phyloP scores from a whole-genome alignment of 2,113 vertebrate species.

The Apaloderma vittatum region DNA sequence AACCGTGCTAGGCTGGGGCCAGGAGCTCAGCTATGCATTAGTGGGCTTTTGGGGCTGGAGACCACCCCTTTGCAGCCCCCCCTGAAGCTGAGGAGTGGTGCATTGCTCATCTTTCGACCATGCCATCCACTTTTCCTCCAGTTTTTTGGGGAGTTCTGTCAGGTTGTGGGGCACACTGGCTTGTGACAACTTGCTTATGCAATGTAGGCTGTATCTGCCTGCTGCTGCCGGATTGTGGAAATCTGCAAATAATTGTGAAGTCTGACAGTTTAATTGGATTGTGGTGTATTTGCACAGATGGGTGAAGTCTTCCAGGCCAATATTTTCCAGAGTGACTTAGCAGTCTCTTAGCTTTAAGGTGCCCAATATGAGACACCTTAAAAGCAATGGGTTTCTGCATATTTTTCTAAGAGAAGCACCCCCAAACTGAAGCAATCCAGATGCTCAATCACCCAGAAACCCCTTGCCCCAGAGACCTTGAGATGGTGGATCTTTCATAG shows the following conservation, averaged over 20 bases:
- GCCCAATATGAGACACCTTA: background rate
- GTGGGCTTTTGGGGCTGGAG: background rate
- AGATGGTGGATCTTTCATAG: background rate
- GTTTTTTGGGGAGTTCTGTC: background rate
- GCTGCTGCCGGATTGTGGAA: background rate
- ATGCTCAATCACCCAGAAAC: background rate
- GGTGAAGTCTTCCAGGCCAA: constrained; percentile 23
- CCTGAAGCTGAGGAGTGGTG: background rate
- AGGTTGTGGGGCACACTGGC: background rate
- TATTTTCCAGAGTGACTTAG: constrained; percentile 36
- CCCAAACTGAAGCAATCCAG: background rate
- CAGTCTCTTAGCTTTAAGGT: background rate
- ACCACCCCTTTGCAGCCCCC: background rate
- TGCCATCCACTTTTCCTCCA: background rate
- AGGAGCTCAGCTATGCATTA: background rate
- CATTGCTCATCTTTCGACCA: background rate
- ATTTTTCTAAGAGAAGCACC: background rate
- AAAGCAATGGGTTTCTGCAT: background rate
- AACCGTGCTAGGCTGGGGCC: background rate
- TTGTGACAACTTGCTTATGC: background rate
- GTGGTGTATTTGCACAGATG: constrained; percentile 51
- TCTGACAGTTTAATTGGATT: constrained; percentile 56
- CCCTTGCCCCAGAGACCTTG: background rate
- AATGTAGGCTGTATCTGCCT: background rate
- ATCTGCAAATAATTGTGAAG: constrained; percentile 59